Base-by-base conservation (phyloP, 2,113 vertebrate species). In the Parus major region DNA sequence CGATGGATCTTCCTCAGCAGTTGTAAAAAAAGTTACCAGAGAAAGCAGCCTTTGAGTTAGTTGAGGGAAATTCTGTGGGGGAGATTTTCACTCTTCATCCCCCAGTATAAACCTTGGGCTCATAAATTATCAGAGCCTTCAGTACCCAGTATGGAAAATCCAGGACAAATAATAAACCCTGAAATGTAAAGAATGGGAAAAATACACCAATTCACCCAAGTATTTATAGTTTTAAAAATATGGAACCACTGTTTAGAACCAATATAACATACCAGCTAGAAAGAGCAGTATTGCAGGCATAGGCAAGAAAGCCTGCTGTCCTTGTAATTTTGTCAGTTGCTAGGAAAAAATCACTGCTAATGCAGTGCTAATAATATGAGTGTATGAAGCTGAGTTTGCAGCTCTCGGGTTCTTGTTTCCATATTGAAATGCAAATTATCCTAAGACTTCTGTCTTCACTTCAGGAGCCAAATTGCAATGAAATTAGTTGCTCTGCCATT, bases 241-340 rank as follows among this genome's bases (percentile, higher is more conserved):
- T 5, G 28, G 36, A 69, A 33, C 20, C 27, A 8, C 56, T 1
- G 1, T 82, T 91, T 41, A 65, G 36, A 72, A 57, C 36, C 28
- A 65, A 68, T 5, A 9, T 36, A 60, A 16, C 78, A 36, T 53
- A 36, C 28, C n/a, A 85, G 12, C 31, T 69, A 73, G 63, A 61
- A 90, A 57, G 36, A 72, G 15, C 4, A 69, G 35, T 65, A 50
- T 57, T 8, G 3, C 75, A 77, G 59, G 36, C n/a, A 69, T 7
- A 80, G 63, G 25, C 70, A 77, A 53, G 46, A 82, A 57, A 77
- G 20, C 23, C 59, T 90, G 63, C 33, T 86, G 69, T 73, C 68
- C 82, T 83, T 65, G 55, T n/a, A n/a, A 39, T 57, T 92, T 80
- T 77, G 49, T 86, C 91, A 82, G 63, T 88, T 92, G 72, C 82